These are phyloP conservation scores for Coremacera marginata DNA, from an alignment of 2,888 invertebrate genomes.

Conservation along the genomic window DNA sequence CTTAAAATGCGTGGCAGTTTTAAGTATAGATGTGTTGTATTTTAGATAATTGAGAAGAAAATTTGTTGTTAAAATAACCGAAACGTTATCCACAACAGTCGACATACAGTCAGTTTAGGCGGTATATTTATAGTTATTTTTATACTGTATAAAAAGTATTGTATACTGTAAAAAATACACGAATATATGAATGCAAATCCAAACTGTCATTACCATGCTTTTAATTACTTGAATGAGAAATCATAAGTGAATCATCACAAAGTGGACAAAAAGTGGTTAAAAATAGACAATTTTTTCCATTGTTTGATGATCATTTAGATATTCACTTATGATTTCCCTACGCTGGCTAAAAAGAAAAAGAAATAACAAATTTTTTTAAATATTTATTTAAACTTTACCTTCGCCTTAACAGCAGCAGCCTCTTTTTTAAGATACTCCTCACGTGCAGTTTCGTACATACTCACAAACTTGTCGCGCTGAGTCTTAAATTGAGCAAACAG, in stretches of 20 bases:
- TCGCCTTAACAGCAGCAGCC: conserved; percentile 62
- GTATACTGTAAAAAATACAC: no score
- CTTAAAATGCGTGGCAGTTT: no score
- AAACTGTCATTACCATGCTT: conserved; percentile 4
- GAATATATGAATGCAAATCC: conserved; percentile 5
- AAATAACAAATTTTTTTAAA: background rate
- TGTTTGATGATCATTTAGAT: no score
- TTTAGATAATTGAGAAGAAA: no score
- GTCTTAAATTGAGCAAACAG: conserved; percentile 73
- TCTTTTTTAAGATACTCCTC: conserved; percentile 71
- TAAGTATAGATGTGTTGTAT: no score
- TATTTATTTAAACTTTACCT: conserved; percentile 55
- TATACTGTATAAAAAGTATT: no score
- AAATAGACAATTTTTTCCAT: no score
- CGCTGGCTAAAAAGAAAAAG: background rate
- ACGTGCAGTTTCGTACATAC: conserved; percentile 72
- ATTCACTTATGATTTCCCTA: background rate
- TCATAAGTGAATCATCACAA: conserved; percentile 13
- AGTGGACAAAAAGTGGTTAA: no score
- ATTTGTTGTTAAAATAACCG: no score
- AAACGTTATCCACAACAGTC: no score
- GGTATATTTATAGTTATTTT: no score
- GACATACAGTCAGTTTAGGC: no score
- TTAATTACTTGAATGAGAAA: background rate
- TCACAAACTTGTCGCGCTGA: conserved; percentile 73